Base-by-base conservation (phyloP, 2,113 vertebrate genomes). In the Osmerus mordax region DNA sequence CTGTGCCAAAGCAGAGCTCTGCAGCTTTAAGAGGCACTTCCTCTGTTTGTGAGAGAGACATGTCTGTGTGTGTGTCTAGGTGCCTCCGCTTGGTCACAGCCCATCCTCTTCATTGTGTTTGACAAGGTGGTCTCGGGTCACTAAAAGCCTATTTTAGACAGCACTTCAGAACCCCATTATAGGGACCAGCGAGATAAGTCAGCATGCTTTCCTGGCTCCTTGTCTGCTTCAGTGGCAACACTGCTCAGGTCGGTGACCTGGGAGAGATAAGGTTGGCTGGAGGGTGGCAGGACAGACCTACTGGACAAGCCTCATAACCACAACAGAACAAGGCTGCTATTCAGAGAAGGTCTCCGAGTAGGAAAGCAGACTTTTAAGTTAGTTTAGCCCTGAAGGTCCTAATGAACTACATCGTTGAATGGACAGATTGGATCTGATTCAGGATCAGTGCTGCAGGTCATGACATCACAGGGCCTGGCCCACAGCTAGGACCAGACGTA, bases 271-370 rank as follows among this genome's bases (percentile, higher is more conserved):
- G 51, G 29, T 3, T 0, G 54, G 67, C 70, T 21, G 11, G 3
- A 36, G 21, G 23, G 21, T 58, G 71, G 75, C 67, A 2, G 28
- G 5, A 18, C 47, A 8, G 52, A 51, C 23, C 63, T 66, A 63
- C 21, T 2, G 36, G 73, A 81, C 75, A 74, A 77, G 70, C 47
- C 2, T 47, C 75, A 85, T 79, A 74, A 81, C 81, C 82, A 14
- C 19, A 0, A n/a, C 19, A 70, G 25, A 29, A 28, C 51, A 5
- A 14, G 3, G 9, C 28, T 56, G 41, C 41, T 47, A 47, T 47
- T 47, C 41, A 47, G 41, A 47, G 32, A 36, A 36, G 3, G 41
- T 47, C 41, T 47, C 41, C 0, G 41, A 47, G 41, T 47, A 47
- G 41, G 9, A 47, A 47, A 47, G 41, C 41, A 47, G 41, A 11